A percentile compares a stretch with the other conserved stretches of the same genome.
Conservation (phyloP, 2,888 invertebrate genomes). For the Myopa testacea region DNA sequence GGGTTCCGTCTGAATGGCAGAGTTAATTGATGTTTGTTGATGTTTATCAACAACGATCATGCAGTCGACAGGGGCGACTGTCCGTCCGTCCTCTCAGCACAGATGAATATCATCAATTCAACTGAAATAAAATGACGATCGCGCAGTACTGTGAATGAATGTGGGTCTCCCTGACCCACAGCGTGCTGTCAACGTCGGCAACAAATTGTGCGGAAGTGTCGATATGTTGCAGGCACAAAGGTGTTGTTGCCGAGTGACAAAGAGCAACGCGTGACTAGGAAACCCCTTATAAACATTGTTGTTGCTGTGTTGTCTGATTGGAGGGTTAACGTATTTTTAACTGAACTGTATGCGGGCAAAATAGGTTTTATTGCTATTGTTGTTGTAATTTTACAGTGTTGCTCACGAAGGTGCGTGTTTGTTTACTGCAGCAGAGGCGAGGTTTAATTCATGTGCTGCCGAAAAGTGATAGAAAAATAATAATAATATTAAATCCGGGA, state of each 20-base stretch:
- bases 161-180: not conserved
- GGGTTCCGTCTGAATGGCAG: not conserved
- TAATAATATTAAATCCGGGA: no score
- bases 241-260: not conserved
- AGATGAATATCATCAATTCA: not conserved
- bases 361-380: no score
- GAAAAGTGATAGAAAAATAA: no score
- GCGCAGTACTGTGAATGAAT: not conserved
- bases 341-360: no score
- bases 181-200: not conserved
- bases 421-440: no score
- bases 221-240: not conserved
- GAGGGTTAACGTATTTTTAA: no score
- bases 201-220: not conserved
- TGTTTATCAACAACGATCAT: no score
- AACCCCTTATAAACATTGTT: not conserved
- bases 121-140: not conserved
- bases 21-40: conserved; percentile 20
- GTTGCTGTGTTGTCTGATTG: no score
- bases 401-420: no score
- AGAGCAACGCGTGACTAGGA: not conserved
- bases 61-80: no score
- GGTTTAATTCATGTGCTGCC: no score
- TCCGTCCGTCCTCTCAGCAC: not conserved
- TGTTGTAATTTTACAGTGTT: no score